Percentiles rank a stretch among this genome's conserved stretches.
These are phyloP conservation scores for Megathymus violae DNA, from an alignment of 1,140 invertebrate species.

Conservation along the genomic window DNA sequence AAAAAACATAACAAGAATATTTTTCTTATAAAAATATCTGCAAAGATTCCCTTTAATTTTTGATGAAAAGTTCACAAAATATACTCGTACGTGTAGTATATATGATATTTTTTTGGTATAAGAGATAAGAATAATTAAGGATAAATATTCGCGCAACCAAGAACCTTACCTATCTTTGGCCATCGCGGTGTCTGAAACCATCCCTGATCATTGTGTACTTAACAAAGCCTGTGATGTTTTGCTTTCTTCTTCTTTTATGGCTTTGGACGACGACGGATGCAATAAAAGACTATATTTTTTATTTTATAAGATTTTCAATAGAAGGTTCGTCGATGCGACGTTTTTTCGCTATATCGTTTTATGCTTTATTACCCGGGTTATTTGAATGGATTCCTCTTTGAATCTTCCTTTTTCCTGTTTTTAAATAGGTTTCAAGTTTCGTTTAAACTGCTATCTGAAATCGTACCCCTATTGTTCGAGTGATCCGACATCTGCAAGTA, in stretches of 20 bases:
- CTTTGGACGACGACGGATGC: slow-evolving; percentile 28
- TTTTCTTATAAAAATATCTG: too few relatives aligned
- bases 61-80: too few relatives aligned
- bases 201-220: slow-evolving; percentile 49
- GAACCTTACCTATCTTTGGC: slow-evolving; percentile 57
- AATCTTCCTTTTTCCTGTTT: slow-evolving; percentile 4
- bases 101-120: too few relatives aligned
- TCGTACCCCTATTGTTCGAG: background rate
- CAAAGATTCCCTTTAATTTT: too few relatives aligned
- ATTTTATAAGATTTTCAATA: slow-evolving; percentile 30
- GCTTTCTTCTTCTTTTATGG: slow-evolving; percentile 26
- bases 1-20: too few relatives aligned
- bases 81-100: too few relatives aligned
- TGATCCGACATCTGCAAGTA: too few relatives aligned
- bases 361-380: slow-evolving; percentile 19
- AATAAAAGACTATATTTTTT: slow-evolving; percentile 32
- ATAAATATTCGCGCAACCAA: slow-evolving; percentile 54
- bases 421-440: slow-evolving; percentile 15
- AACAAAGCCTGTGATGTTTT: slow-evolving; percentile 51
- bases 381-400: slow-evolving; percentile 18
- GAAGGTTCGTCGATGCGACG: slow-evolving; percentile 6
- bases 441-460: background rate
- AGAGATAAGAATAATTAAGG: slow-evolving; percentile 52
- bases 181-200: slow-evolving; percentile 54
- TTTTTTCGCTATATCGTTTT: slow-evolving; percentile 29